Percentiles rank a stretch among this genome's conserved stretches.
These are phyloP conservation scores for Helostoma temminkii DNA, from an alignment of 2,797 vertebrate species.

Conservation along the genomic window DNA sequence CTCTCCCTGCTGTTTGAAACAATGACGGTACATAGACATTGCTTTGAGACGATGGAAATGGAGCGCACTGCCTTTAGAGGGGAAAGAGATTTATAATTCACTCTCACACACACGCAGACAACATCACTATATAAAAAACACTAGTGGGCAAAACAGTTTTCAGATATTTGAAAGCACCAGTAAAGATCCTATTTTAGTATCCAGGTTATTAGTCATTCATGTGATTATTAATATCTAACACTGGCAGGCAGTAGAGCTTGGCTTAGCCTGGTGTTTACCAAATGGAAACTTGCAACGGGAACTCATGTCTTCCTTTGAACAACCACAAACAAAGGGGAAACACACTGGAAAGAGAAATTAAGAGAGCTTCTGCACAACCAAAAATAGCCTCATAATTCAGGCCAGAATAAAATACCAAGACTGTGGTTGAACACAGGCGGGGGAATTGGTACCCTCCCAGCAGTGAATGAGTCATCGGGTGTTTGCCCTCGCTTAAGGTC, in stretches of 20 bases:
- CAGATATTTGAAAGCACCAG: not conserved
- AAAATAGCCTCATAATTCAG: slow-evolving; percentile 61
- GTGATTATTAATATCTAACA: slow-evolving; percentile 9
- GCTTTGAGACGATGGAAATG: slow-evolving; percentile 32
- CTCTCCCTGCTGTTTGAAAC: slow-evolving; percentile 49
- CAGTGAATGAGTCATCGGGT: slow-evolving; percentile 62
- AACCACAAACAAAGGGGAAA: slow-evolving; percentile 67
- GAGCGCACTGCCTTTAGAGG: not conserved
- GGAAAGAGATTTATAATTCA: slow-evolving; percentile 11
- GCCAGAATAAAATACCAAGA: slow-evolving; percentile 49
- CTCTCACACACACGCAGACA: no score
- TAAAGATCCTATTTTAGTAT: slow-evolving; percentile 3
- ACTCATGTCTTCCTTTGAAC: slow-evolving; percentile 78
- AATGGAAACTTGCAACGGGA: slow-evolving; percentile 39
- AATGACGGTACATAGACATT: slow-evolving; percentile 21
- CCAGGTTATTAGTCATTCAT: slow-evolving; percentile 15
- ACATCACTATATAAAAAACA: not conserved
- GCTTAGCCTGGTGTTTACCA: slow-evolving; percentile 16
- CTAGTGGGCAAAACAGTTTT: not conserved
- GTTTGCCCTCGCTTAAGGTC: slow-evolving; percentile 56
- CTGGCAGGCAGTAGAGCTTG: slow-evolving; percentile 9
- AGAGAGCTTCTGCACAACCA: slow-evolving; percentile 40
- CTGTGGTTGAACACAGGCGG: slow-evolving; percentile 46
- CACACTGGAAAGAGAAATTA: slow-evolving; percentile 73
- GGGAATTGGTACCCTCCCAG: slow-evolving; percentile 51